These are phyloP conservation scores for Mastacembelus armatus DNA, from an alignment of 2,797 vertebrate genomes.

Conservation along the genomic window DNA sequence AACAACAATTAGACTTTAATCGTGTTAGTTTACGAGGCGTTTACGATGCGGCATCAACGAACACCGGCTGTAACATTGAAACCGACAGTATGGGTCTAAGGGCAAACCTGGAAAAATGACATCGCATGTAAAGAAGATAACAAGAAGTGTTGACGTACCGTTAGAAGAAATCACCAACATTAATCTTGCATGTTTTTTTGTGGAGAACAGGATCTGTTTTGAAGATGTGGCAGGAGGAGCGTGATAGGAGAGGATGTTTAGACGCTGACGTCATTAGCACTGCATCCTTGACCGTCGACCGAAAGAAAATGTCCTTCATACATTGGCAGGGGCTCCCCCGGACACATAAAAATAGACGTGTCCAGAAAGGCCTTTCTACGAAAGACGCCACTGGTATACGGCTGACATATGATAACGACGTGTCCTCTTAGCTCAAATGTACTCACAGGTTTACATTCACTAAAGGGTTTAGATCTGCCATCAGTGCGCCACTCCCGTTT, in stretches of 20 bases:
- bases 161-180: background rate
- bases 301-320: background rate
- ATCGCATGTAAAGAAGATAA: rapidly evolving
- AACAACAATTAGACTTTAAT: no score
- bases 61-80: background rate
- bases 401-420: background rate
- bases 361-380: background rate
- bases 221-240: background rate
- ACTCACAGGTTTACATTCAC: background rate
- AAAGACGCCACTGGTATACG: background rate
- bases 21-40: background rate
- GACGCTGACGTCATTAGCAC: constrained; percentile 9
- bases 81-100: background rate
- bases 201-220: background rate
- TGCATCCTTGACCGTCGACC: background rate
- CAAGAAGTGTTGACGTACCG: background rate
- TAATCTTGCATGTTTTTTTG: background rate
- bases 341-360: background rate
- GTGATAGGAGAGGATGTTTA: background rate
- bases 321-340: background rate
- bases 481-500: no score
- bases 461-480: background rate
- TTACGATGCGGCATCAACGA: background rate
- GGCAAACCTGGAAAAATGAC: rapidly evolving
- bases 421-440: background rate